A percentile compares a stretch with the other conserved stretches of the same genome.
phyloP scores from a whole-genome alignment of 1,140 invertebrate species.

The Heliconius melpomene region DNA sequence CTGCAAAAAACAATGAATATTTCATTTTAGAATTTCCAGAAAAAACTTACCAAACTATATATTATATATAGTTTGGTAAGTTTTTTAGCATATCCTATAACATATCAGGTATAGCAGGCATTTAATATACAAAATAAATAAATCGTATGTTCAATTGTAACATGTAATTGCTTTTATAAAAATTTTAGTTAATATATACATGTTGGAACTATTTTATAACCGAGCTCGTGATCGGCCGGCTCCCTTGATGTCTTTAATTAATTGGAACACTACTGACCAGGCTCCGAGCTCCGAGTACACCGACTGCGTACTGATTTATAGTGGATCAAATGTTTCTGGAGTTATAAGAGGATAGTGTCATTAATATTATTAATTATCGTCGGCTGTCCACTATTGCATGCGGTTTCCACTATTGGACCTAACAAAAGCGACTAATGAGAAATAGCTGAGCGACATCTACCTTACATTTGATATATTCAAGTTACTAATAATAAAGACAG shows the following conservation, averaged over 20 bases:
- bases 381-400: conserved; percentile 44
- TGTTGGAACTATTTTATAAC: conserved; percentile 33
- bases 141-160: background rate
- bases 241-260: conserved; percentile 70
- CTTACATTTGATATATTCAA: conserved; percentile 36
- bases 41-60: background rate
- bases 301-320: conserved; percentile 62
- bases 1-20: background rate
- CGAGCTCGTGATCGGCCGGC: conserved; percentile 49
- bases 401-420: background rate
- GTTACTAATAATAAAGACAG: conserved; percentile 31
- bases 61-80: background rate
- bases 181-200: conserved; percentile 9
- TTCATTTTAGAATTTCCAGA: background rate
- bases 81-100: too few species aligned
- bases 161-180: conserved; percentile 12
- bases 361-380: conserved; percentile 64
- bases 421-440: conserved; percentile 42
- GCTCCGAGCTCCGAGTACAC: conserved; percentile 32
- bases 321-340: conserved; percentile 53
- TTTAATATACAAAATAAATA: background rate
- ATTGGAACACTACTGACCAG: conserved; percentile 60
- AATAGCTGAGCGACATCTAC: conserved; percentile 40
- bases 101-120: background rate
- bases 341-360: conserved; percentile 50